These are phyloP conservation scores for Sarcoramphus papa DNA, from an alignment of 2,797 vertebrate genomes.

Conservation along the genomic window DNA sequence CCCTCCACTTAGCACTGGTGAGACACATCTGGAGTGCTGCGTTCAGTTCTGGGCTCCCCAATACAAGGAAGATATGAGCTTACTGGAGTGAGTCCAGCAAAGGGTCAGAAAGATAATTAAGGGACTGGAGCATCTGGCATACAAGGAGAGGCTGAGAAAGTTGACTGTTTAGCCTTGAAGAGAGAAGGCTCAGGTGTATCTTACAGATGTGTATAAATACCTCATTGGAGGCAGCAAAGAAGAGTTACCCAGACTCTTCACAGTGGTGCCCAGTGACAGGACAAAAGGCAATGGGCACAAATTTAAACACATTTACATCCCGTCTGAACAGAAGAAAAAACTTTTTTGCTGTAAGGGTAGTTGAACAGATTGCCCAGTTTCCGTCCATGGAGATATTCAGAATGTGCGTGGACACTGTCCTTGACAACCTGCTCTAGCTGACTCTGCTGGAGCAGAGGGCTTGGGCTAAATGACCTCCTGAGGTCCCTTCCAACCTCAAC, in stretches of 20 bases:
- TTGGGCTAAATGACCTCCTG: background rate
- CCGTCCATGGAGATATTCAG: background rate
- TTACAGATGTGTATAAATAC: background rate
- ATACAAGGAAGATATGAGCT: background rate
- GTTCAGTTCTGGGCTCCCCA: background rate
- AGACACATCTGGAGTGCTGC: background rate
- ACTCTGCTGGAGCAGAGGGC: background rate
- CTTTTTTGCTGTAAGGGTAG: background rate
- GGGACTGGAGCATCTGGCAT: background rate
- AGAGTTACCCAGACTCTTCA: background rate
- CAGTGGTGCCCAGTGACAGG: background rate
- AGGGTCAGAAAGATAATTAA: background rate
- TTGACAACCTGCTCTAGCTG: background rate
- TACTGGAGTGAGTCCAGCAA: background rate
- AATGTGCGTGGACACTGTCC: background rate
- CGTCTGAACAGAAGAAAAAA: background rate
- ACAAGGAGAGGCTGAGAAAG: background rate
- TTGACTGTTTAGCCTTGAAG: background rate
- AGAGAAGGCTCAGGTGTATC: background rate
- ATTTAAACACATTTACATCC: background rate
- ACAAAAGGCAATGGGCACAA: background rate
- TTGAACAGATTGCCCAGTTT: background rate
- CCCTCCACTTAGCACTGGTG: background rate
- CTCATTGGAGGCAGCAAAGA: background rate
- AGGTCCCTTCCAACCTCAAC: background rate